Conservation (phyloP, 2,888 invertebrate genomes). For the Xestia rhomboidea region DNA sequence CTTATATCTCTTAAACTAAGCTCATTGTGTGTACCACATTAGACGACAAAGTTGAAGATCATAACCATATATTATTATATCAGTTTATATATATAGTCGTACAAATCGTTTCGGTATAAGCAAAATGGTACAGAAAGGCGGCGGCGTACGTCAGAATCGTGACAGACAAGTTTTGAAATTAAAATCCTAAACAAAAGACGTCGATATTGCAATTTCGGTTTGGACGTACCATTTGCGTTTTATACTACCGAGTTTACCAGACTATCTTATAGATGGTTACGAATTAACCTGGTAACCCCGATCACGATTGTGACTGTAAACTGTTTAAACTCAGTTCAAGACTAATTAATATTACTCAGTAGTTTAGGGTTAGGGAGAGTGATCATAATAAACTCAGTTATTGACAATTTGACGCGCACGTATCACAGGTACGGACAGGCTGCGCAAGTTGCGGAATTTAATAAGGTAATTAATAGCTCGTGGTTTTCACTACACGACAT, state of each 20-base stretch:
- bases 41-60: too few relatives aligned
- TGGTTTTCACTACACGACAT: constrained; percentile 35
- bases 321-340: constrained; percentile 29
- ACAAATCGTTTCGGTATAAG: neutral
- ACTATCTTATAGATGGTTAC: constrained; percentile 31
- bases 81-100: neutral
- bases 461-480: constrained; percentile 46
- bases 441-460: constrained; percentile 26
- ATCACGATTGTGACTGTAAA: constrained; percentile 30
- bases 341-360: constrained; percentile 41
- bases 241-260: constrained; percentile 8
- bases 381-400: constrained; percentile 50
- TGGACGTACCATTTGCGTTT: constrained; percentile 27
- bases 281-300: constrained; percentile 37
- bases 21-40: too few relatives aligned
- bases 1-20: too few relatives aligned
- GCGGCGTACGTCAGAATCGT: constrained; percentile 28
- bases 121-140: constrained; percentile 18
- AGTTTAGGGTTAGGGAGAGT: constrained; percentile 26
- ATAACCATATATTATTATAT: too few relatives aligned
- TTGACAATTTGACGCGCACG: constrained; percentile 42
- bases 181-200: constrained; percentile 46
- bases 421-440: constrained; percentile 20
- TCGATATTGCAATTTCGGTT: constrained; percentile 43
- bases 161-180: constrained; percentile 40